Evolutionary conservation across 2,888 invertebrate species (phyloP).

Genomic region (Charanyca ferruginea): DNA sequence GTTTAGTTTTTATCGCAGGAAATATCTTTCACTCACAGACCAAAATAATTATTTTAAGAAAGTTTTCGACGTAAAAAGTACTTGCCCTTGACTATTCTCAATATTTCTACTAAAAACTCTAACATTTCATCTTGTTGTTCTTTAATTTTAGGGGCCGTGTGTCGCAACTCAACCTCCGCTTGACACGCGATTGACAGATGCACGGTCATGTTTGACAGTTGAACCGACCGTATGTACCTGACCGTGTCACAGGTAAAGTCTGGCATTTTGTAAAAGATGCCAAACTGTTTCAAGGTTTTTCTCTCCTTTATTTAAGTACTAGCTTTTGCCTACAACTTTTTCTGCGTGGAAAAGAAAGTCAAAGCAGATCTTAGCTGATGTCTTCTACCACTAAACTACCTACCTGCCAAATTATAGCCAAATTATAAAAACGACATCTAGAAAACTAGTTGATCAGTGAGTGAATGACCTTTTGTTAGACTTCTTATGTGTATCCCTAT

Average conservation of each 20-base stretch:
- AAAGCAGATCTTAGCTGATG: too few species aligned
- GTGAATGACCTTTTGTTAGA: not conserved
- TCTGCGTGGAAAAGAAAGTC: too few species aligned
- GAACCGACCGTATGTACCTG: constrained; percentile 49
- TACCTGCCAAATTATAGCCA: too few species aligned
- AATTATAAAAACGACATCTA: too few species aligned
- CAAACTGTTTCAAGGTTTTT: too few species aligned
- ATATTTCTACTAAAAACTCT: constrained; percentile 13
- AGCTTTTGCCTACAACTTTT: too few species aligned
- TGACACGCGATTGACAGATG: constrained; percentile 61
- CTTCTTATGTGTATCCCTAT: not conserved
- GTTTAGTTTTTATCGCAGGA: constrained; percentile 5
- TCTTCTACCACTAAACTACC: too few species aligned
- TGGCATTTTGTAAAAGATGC: not conserved
- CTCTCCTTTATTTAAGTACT: too few species aligned
- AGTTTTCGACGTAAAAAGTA: constrained; percentile 17
- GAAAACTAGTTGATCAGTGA: not conserved
- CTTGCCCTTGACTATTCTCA: constrained; percentile 51
- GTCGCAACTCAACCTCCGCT: constrained; percentile 68
- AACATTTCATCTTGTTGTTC: constrained; percentile 35
- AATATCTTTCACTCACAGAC: constrained; percentile 14
- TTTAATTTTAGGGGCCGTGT: constrained; percentile 58
- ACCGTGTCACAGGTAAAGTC: constrained; percentile 4
- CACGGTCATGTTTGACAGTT: constrained; percentile 68
- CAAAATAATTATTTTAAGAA: constrained; percentile 28